Evolutionary conservation across 2,113 vertebrate species (phyloP), one percentile per base, ranked within the genome.

Genomic region (Bothrops jararaca): DNA sequence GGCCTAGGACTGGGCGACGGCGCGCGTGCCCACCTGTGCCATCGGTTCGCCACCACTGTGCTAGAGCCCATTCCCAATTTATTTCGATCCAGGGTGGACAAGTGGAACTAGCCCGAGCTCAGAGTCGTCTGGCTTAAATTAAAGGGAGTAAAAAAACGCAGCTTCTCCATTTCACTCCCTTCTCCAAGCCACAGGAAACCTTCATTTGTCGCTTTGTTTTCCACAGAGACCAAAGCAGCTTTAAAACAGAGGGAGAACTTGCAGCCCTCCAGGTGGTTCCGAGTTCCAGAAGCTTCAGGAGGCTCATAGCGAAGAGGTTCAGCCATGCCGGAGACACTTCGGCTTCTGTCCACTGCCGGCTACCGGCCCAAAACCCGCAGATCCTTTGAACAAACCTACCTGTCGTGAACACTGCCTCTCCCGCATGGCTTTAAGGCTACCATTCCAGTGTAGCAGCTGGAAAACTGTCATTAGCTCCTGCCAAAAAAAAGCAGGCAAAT

Each of bases 401-500:
- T 99, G 99, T 93, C 99, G 98, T 0, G 99, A 99, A 95, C 99
- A 99, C 97, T 99, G 99, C 26, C 99, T 97, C 96, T 99, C 99
- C 56, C 99, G 97, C 99, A 99, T 99, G 95, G 99, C 99, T 95
- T 99, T 99, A 26, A 99, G 98, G 96, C 99, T 99, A 93, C 99
- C 99, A 0, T 99, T 99, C 99, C 99, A 99, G 91, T 99, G 99
- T 93, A 99, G 91, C 94, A 99, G 98, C 96, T 99, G 99, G 96
- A 99, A 99, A 45, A 99, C 99, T 0, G 99, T 99, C 99, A 99
- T 99, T 97, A 99, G 98, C 96, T 99, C 99, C 99, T 99, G 96
- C 69, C 91, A 93, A 0, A 91, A 95, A 94, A 94, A 95, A n/a
- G 0, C 53, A 56, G 42, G 13, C 1, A 54, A 15, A 23, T 18